These are phyloP conservation scores for Morelia viridis DNA, from an alignment of 2,797 vertebrate species.

Conservation along the genomic window DNA sequence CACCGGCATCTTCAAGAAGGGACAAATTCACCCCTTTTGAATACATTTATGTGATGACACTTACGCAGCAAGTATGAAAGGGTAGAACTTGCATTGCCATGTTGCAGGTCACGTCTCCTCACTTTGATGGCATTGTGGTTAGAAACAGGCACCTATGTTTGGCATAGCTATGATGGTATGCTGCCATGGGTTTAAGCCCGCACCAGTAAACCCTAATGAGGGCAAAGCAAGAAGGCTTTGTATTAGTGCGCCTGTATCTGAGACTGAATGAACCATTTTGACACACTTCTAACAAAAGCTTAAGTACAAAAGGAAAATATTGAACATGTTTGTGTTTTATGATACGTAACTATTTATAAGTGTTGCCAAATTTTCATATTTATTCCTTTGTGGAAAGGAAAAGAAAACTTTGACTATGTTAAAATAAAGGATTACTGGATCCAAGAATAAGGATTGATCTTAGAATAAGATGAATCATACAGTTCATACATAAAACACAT, in stretches of 20 bases:
- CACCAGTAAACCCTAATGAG: neutral
- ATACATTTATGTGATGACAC: neutral
- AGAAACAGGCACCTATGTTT: neutral
- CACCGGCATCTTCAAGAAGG: neutral
- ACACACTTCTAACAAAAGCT: neutral
- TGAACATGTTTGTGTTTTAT: neutral
- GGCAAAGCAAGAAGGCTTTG: neutral
- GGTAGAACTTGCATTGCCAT: neutral
- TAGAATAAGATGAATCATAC: neutral
- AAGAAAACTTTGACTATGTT: neutral
- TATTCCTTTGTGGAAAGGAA: neutral
- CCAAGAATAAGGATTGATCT: neutral
- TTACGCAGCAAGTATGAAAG: neutral
- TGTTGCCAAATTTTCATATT: accelerated
- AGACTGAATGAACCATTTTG: neutral
- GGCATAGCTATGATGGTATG: neutral
- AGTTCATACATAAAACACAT: neutral
- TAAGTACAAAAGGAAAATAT: neutral
- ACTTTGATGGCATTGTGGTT: neutral
- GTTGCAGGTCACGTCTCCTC: neutral
- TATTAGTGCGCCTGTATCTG: neutral
- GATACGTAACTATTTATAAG: neutral
- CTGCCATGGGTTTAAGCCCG: neutral
- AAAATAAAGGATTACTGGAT: neutral
- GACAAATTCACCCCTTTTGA: neutral